These are phyloP conservation scores for Montipora efflorescens DNA, from an alignment of 64 coral and sea anemone genomes.

Conservation along the genomic window DNA sequence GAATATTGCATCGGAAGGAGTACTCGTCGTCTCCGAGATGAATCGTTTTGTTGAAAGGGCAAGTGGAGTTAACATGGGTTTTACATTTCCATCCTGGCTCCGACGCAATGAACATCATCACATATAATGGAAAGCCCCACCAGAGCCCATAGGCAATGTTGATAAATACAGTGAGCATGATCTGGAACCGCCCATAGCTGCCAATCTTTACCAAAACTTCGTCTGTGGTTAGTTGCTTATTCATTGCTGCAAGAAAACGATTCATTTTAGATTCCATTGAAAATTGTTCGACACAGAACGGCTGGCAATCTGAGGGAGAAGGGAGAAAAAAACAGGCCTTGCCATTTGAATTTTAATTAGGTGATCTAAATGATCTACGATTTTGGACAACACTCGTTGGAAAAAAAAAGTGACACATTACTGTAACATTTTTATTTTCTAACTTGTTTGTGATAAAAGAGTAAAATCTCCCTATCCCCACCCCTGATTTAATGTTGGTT, in stretches of 20 bases:
- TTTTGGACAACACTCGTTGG: no score
- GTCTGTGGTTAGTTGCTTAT: conserved; percentile 34
- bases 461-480: no score
- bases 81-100: conserved; percentile 37
- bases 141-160: neutral
- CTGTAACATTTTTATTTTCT: no score
- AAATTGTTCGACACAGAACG: no score
- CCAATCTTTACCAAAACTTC: conserved; percentile 72
- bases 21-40: conserved; percentile 39
- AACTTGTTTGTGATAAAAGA: no score
- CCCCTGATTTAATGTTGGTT: no score
- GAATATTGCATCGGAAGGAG: conserved; percentile 68
- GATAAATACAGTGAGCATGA: conserved; percentile 5
- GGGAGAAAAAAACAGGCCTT: no score
- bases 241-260: neutral
- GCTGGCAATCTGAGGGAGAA: no score
- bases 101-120: conserved; percentile 47
- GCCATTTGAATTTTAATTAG: no score
- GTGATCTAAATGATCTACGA: no score
- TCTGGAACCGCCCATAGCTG: conserved; percentile 63
- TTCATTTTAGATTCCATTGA: neutral
- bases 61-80: conserved; percentile 31
- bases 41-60: conserved; percentile 37
- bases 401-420: no score
- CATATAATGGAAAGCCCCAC: neutral